Percentiles rank a stretch among this genome's conserved stretches.
Evolutionary conservation across 2,888 invertebrate species (phyloP).

Genomic region (Leptinotarsa haldemani): DNA sequence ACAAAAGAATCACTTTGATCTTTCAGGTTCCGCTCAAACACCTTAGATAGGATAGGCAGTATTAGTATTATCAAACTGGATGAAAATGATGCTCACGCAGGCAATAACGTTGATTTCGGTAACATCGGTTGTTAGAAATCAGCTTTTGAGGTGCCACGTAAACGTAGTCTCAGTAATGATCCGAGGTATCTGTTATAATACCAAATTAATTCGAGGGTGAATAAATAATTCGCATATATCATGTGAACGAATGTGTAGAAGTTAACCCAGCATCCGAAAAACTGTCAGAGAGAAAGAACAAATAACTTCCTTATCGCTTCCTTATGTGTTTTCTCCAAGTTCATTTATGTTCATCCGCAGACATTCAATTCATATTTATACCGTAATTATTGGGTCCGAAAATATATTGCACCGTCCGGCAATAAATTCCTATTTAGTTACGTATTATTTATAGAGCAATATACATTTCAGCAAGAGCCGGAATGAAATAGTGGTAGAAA

Average conservation of each 20-base stretch:
- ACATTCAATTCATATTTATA: slow-evolving; percentile 50
- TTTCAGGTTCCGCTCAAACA: no score
- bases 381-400: slow-evolving; percentile 55
- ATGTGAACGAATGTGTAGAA: background rate
- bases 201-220: background rate
- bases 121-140: no score
- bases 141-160: no score
- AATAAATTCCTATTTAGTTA: slow-evolving; percentile 57
- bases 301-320: slow-evolving; percentile 34
- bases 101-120: no score
- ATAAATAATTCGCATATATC: background rate
- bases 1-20: no score
- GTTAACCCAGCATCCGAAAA: slow-evolving; percentile 12
- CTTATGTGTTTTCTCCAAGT: slow-evolving; percentile 36
- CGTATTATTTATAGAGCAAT: slow-evolving; percentile 58
- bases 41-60: no score
- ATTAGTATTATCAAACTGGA: no score
- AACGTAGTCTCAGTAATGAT: no score
- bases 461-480: slow-evolving; percentile 52
- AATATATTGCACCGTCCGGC: slow-evolving; percentile 54
- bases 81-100: no score
- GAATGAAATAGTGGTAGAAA: slow-evolving; percentile 54
- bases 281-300: slow-evolving; percentile 25
- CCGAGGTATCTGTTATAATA: no score
- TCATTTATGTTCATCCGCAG: slow-evolving; percentile 34